These are phyloP conservation scores for Hapalemur alaotrensis DNA, from an alignment of 2,797 vertebrate species.

Conservation along the genomic window DNA sequence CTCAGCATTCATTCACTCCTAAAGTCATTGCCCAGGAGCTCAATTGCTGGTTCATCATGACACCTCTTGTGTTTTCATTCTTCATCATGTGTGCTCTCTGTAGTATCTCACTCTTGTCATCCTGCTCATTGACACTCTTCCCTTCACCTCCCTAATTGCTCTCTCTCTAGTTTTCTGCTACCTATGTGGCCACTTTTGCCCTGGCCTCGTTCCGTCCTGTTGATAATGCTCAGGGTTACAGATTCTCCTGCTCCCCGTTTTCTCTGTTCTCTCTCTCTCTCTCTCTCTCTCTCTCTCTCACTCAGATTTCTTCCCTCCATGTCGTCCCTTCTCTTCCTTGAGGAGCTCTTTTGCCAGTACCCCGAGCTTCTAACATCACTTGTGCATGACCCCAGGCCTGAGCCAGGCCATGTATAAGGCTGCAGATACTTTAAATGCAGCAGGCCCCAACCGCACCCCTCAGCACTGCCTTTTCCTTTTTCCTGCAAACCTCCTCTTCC, in stretches of 20 bases:
- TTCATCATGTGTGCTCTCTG: too few species aligned
- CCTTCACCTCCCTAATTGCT: neutral
- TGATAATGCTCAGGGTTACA: neutral
- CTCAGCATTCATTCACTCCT: too few species aligned
- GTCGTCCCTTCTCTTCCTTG: too few species aligned
- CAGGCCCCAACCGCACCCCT: neutral
- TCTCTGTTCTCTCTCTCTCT: neutral
- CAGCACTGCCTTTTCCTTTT: neutral
- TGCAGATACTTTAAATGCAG: neutral
- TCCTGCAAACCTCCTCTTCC: neutral
- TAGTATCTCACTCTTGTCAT: too few species aligned
- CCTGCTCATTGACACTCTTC: neutral
- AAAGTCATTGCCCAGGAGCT: neutral
- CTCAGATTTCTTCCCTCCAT: neutral
- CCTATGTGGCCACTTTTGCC: neutral
- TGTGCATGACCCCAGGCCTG: neutral
- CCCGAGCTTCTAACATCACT: neutral
- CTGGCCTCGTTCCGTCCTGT: neutral
- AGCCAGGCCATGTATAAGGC: neutral
- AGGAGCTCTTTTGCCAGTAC: neutral
- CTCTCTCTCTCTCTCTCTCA: too few species aligned
- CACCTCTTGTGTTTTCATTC: neutral
- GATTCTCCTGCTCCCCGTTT: neutral
- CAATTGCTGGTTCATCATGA: fast-evolving
- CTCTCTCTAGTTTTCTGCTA: neutral